These are phyloP conservation scores for Pelochelys cantorii DNA, from an alignment of 2,797 vertebrate genomes.

Conservation along the genomic window DNA sequence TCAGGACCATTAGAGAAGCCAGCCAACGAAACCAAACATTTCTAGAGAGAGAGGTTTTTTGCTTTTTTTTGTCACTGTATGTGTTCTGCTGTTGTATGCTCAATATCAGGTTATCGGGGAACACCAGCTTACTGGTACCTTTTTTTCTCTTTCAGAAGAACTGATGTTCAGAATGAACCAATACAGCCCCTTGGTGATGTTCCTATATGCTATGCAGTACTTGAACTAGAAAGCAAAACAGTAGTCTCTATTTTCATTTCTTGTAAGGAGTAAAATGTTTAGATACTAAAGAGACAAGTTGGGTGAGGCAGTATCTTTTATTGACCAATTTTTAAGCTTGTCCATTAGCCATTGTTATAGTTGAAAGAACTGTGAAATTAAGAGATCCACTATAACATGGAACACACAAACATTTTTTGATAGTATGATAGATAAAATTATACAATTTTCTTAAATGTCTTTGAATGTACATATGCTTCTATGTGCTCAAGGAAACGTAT, in stretches of 20 bases:
- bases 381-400: background rate
- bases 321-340: background rate
- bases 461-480: too few relatives aligned
- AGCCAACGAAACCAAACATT: background rate
- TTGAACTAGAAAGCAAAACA: background rate
- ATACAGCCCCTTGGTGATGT: background rate
- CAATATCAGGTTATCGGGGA: too few relatives aligned
- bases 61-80: background rate
- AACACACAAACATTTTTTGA: background rate
- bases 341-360: background rate
- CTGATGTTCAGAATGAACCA: background rate
- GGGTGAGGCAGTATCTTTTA: background rate
- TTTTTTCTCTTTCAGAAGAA: background rate
- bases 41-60: background rate
- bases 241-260: background rate
- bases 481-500: too few relatives aligned
- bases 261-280: background rate
- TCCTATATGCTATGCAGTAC: background rate
- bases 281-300: background rate
- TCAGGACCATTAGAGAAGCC: background rate
- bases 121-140: background rate
- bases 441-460: too few relatives aligned
- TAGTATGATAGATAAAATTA: background rate
- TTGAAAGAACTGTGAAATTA: background rate
- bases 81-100: background rate